A percentile compares a stretch with the other conserved stretches of the same genome.
Evolutionary conservation across 1,140 invertebrate genomes (phyloP).

Genomic region (Temnothorax curvispinosus): DNA sequence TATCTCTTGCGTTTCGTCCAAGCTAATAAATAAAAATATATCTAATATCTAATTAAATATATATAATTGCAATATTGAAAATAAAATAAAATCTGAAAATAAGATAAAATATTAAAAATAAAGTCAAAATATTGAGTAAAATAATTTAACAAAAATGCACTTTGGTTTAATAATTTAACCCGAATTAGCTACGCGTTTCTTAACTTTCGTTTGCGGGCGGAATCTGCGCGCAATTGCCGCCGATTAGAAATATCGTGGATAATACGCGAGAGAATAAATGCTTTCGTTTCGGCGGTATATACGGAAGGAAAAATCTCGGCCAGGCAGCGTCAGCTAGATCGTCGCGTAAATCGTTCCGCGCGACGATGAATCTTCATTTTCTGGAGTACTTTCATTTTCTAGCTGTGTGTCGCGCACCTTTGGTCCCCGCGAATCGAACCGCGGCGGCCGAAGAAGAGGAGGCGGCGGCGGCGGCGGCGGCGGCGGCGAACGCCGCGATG

Average conservation of each 20-base stretch:
- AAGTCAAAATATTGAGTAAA: background rate
- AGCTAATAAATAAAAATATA: background rate
- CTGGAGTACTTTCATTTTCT: slow-evolving; percentile 54
- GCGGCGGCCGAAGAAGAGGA: no score
- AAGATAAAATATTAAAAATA: no score
- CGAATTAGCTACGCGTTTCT: background rate
- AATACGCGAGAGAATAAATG: background rate
- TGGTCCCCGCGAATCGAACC: background rate
- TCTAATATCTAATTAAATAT: background rate
- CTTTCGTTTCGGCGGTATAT: background rate
- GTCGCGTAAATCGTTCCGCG: slow-evolving; percentile 40
- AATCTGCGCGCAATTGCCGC: background rate
- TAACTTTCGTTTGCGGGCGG: background rate
- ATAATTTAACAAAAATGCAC: background rate
- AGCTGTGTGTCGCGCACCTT: slow-evolving; percentile 36
- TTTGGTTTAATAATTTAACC: background rate
- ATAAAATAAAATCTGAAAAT: no score
- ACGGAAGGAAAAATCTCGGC: slow-evolving; percentile 41
- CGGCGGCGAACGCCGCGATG: background rate
- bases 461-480: background rate
- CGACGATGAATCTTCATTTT: slow-evolving; percentile 53
- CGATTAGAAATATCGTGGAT: background rate
- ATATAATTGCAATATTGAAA: no score
- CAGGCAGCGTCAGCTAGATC: background rate
- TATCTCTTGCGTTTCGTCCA: background rate